Evolutionary conservation across 1,140 invertebrate species (phyloP).

Genomic region (Matsumurasca onukii): DNA sequence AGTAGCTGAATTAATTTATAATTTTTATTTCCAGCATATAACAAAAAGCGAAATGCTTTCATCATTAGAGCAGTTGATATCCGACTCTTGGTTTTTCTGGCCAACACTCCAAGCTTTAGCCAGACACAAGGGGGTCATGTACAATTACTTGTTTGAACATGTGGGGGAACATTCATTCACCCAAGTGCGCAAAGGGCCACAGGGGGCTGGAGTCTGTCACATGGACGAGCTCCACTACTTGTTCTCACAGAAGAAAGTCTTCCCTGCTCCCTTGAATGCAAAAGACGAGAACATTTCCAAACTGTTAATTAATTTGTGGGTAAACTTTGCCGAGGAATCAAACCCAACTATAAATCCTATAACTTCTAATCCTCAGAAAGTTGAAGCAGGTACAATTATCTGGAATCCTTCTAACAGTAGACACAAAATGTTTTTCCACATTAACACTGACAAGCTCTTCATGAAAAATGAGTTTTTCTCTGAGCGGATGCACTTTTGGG

Average conservation of each 20-base stretch:
- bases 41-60: background rate
- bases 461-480: background rate
- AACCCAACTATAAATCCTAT: constrained; percentile 1
- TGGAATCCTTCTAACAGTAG: background rate
- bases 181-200: background rate
- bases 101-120: background rate
- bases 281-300: background rate
- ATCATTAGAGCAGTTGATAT: background rate
- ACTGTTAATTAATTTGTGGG: constrained; percentile 9
- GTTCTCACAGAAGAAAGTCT: background rate
- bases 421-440: background rate
- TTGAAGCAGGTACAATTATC: background rate
- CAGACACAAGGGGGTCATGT: background rate
- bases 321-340: background rate
- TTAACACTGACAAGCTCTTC: background rate
- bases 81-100: constrained; percentile 10
- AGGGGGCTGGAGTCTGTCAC: background rate
- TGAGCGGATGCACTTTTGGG: background rate
- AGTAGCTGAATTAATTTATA: background rate
- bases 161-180: background rate
- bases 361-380: constrained; percentile 1
- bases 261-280: background rate
- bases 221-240: background rate
- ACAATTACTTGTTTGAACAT: constrained; percentile 5
- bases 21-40: background rate